These are phyloP conservation scores for Anolis sagrei DNA, from an alignment of 2,113 vertebrate species.

Conservation along the genomic window DNA sequence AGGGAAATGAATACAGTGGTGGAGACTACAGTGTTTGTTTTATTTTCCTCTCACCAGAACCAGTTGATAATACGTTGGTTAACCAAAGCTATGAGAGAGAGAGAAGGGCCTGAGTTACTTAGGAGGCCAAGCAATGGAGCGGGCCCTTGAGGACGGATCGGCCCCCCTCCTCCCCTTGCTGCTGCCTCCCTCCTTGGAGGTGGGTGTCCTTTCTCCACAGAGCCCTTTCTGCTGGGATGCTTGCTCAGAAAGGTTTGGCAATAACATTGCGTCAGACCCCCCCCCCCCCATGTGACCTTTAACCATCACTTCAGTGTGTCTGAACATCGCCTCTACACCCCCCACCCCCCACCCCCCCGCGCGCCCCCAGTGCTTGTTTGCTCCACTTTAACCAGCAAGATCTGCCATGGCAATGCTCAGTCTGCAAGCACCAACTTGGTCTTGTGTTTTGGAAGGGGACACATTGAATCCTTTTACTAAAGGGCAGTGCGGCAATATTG, in stretches of 20 bases:
- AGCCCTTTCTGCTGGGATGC: conserved; percentile 5
- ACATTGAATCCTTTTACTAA: not conserved
- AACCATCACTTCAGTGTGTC: not conserved
- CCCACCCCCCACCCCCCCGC: no score
- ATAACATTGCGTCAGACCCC: not conserved
- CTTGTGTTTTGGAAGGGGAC: not conserved
- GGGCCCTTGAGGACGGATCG: not conserved
- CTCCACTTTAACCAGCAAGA: not conserved
- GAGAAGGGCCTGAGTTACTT: not conserved
- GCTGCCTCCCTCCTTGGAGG: conserved; percentile 9
- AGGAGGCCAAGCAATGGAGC: conserved; percentile 21
- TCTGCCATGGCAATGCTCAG: not conserved
- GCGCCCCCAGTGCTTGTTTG: conserved; percentile 33
- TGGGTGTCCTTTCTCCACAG: conserved; percentile 25
- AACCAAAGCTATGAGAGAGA: not conserved
- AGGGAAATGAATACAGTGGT: not conserved
- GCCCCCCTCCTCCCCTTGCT: not conserved
- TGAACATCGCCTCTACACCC: conserved; percentile 49
- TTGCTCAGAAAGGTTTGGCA: conserved; percentile 39
- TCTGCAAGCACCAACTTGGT: not conserved
- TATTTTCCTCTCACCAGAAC: not conserved
- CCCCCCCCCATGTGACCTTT: conserved; percentile 48
- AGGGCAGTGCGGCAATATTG: conserved; percentile 4
- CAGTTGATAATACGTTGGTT: not conserved
- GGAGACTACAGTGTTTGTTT: not conserved